Conservation (phyloP, 2,888 invertebrate species). For the Cephus runcator region DNA sequence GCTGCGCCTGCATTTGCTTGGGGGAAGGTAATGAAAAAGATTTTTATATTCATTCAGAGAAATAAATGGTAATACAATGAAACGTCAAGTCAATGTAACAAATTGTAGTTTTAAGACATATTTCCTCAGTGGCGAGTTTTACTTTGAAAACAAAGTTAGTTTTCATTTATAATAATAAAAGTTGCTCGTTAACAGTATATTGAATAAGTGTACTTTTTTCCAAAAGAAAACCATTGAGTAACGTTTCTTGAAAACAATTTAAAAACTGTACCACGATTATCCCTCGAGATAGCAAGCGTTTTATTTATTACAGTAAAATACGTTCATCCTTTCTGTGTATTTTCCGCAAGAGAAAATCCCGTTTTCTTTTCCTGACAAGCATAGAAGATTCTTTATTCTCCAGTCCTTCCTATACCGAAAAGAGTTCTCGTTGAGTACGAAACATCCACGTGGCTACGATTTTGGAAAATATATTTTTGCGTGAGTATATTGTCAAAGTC, state of each 20-base stretch:
- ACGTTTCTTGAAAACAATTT: neutral
- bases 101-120: neutral
- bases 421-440: neutral
- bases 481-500: neutral
- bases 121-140: neutral
- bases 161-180: neutral
- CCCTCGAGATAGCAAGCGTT: neutral
- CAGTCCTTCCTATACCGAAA: too few relatives aligned
- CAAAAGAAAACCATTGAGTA: neutral
- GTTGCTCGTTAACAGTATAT: neutral
- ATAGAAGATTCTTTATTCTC: neutral
- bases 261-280: neutral
- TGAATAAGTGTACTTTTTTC: neutral
- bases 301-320: neutral
- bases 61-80: neutral
- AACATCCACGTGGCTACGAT: neutral
- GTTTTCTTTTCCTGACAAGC: neutral
- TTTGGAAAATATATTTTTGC: neutral
- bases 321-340: neutral
- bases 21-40: neutral
- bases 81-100: neutral
- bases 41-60: neutral
- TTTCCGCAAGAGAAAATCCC: neutral
- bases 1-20: neutral
- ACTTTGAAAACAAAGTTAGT: neutral